These are phyloP conservation scores for Coleophora deauratella DNA, from an alignment of 2,888 invertebrate species.

Conservation along the genomic window DNA sequence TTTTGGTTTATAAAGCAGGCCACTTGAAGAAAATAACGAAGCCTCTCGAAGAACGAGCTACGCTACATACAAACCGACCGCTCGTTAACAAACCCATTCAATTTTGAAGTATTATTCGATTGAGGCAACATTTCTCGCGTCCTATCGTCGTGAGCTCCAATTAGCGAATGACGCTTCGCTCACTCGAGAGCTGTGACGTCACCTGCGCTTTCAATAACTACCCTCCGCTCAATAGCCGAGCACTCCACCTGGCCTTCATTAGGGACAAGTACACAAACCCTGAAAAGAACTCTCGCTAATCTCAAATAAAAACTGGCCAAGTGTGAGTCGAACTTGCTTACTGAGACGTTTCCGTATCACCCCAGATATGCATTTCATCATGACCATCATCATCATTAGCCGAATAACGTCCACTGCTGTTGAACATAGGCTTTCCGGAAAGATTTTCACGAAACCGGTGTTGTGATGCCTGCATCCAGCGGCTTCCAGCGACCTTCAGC, in stretches of 20 bases:
- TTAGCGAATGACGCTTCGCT: constrained; percentile 68
- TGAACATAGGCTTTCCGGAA: too few relatives aligned
- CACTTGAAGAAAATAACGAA: constrained; percentile 10
- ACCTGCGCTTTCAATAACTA: constrained; percentile 63
- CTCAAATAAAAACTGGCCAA: constrained; percentile 43
- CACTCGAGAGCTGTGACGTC: background rate
- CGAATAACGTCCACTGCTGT: too few relatives aligned
- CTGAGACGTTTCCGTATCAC: too few relatives aligned
- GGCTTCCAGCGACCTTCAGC: too few relatives aligned
- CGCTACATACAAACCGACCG: constrained; percentile 56
- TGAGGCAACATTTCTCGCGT: constrained; percentile 67
- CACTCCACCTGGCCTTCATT: constrained; percentile 70
- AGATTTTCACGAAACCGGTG: too few relatives aligned
- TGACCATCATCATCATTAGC: too few relatives aligned
- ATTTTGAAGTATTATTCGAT: constrained; percentile 70
- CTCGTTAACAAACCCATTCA: constrained; percentile 71
- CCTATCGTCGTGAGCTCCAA: constrained; percentile 68
- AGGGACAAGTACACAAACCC: constrained; percentile 52
- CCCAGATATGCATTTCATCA: too few relatives aligned
- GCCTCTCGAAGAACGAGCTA: constrained; percentile 46
- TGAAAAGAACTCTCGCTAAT: constrained; percentile 49
- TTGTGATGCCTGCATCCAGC: too few relatives aligned
- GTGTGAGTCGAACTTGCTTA: too few relatives aligned
- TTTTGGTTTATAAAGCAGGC: too few relatives aligned
- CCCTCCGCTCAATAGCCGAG: constrained; percentile 67